These are phyloP conservation scores for Drosophila borborema DNA, from an alignment of 2,888 invertebrate genomes.

Conservation along the genomic window DNA sequence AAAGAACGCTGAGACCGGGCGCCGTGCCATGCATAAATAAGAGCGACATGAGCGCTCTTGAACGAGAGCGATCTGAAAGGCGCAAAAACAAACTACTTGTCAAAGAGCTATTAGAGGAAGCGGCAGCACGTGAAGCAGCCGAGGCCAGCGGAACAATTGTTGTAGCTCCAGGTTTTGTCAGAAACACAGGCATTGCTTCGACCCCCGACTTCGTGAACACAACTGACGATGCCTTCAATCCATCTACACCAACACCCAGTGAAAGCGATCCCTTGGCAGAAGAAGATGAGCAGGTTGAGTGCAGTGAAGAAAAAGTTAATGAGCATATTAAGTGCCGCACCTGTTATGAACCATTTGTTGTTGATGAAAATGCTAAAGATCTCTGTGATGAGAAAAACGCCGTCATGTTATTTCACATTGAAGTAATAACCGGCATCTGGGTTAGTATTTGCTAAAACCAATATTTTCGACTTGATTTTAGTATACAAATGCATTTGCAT, in stretches of 20 bases:
- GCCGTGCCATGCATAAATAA: slow-evolving; percentile 67
- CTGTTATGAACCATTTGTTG: slow-evolving; percentile 30
- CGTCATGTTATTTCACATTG: slow-evolving; percentile 61
- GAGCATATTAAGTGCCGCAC: slow-evolving; percentile 52
- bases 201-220: slow-evolving; percentile 49
- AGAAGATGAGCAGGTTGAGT: slow-evolving; percentile 3
- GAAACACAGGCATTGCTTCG: slow-evolving; percentile 50
- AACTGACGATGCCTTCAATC: slow-evolving; percentile 46
- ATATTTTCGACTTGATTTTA: neutral
- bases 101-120: slow-evolving; percentile 56
- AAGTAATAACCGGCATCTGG: slow-evolving; percentile 72
- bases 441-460: slow-evolving; percentile 26
- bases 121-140: slow-evolving; percentile 40
- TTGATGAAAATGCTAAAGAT: slow-evolving; percentile 42
- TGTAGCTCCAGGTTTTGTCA: slow-evolving; percentile 33
- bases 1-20: slow-evolving; percentile 55
- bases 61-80: slow-evolving; percentile 49
- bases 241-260: slow-evolving; percentile 14
- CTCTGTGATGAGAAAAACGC: slow-evolving; percentile 50
- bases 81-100: slow-evolving; percentile 57
- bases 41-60: slow-evolving; percentile 36
- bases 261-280: slow-evolving; percentile 54
- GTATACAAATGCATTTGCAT: neutral
- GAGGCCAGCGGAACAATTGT: slow-evolving; percentile 41
- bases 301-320: neutral